Evolutionary conservation across 2,797 vertebrate genomes (phyloP).

Genomic region (Alectoris magna): DNA sequence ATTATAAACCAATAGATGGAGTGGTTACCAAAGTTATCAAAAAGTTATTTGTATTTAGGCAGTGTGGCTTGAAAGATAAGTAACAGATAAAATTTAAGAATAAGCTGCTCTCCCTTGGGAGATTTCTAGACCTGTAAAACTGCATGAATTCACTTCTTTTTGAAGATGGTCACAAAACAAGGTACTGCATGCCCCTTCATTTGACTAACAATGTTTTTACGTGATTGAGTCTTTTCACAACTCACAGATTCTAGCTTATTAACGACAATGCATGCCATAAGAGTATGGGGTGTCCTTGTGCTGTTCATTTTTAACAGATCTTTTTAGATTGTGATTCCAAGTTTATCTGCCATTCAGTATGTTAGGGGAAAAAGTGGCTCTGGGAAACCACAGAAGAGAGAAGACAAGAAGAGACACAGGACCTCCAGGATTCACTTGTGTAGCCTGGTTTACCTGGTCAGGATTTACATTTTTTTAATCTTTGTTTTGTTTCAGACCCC

Average conservation of each 20-base stretch:
- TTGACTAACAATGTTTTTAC: neutral
- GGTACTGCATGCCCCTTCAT: neutral
- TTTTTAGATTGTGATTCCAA: accelerated
- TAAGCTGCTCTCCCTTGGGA: neutral
- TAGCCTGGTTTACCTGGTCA: neutral
- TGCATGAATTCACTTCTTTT: neutral
- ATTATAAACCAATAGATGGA: neutral
- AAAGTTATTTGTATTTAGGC: neutral
- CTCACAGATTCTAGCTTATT: neutral
- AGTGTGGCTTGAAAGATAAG: neutral
- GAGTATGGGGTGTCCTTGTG: neutral
- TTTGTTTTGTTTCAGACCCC: neutral
- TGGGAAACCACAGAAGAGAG: neutral
- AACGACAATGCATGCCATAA: neutral
- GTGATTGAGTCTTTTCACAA: neutral
- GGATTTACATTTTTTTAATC: neutral
- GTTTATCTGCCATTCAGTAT: neutral
- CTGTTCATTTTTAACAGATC: neutral
- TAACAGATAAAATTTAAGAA: neutral
- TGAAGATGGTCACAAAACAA: too few relatives aligned
- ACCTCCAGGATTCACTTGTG: neutral
- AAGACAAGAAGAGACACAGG: neutral
- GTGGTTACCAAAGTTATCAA: neutral
- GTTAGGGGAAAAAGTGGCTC: neutral
- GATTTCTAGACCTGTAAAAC: neutral